Evolutionary conservation across 2,888 invertebrate genomes (phyloP), one percentile per base, ranked within the genome.

Genomic region (Mycalesis mineus): DNA sequence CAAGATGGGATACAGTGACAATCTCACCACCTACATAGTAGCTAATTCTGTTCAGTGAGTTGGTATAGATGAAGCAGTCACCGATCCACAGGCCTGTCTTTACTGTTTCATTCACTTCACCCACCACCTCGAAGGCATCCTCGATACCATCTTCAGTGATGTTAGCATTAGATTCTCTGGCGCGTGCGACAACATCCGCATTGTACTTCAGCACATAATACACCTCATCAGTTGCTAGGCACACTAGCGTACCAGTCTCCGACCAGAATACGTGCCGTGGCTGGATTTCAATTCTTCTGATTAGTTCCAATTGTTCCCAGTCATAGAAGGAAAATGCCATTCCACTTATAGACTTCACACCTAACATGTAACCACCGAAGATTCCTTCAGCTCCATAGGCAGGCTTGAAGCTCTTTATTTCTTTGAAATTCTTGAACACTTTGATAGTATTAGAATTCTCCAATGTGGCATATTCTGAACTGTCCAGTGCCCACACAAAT

Each of bases 21-120:
- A 99, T 95, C 90, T 99, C 99, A 14, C 99, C 99, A 29, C 99
- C 99, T 14, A 99, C 99, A 77, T 98, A 99, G 82, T 99, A 99
- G 83, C 99, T 99, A 65, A 99, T 95, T 61, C 99, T 92, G 86
- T 99, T 99, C 1, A 98, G 95, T 31, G 96, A 94, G 84, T 99
- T 99, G 0, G 99, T 99, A 88, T 99, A 99, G 70, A 99, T 98
- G 83, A 99, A 99, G 79, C 99, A 99, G 82, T 99, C 99, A 4
- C 99, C 98, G 9, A 99, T 97, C 98, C 98, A 99, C 11, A 97
- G 82, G 4, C 98, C 98, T 0, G 98, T 98, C 78, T 96, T 96
- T 0, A 99, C 98, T 15, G 93, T 92, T 84, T 99, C 99, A 67
- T 93, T 95, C 55, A 98, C 94, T 84, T 97, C 97, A 13, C 95